phyloP scores from a whole-genome alignment of 2,888 invertebrate genomes.

The Drosophila phalerata region DNA sequence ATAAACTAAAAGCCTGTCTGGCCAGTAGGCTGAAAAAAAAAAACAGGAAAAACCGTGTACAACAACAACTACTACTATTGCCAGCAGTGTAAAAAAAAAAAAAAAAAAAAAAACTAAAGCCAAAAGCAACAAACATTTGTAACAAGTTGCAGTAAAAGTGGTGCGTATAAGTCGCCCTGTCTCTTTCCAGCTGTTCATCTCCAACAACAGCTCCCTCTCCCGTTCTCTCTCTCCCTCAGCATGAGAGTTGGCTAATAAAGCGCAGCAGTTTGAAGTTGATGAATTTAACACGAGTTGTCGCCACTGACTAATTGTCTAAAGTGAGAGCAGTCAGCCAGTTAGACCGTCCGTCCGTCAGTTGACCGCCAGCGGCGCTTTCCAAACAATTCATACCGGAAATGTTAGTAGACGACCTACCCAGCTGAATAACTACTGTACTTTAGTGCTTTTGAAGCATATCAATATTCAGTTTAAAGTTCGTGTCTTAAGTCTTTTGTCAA shows the following conservation, averaged over 20 bases:
- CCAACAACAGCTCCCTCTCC: constrained; percentile 3
- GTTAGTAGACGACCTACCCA: constrained; percentile 38
- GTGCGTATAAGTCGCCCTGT: constrained; percentile 42
- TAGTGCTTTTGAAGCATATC: background rate
- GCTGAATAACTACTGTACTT: constrained; percentile 6
- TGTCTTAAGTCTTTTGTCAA: constrained; percentile 44
- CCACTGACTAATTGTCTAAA: constrained; percentile 60
- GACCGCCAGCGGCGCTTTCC: constrained; percentile 48
- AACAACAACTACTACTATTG: constrained; percentile 17
- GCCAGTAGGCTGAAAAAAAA: constrained; percentile 44
- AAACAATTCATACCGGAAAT: constrained; percentile 47
- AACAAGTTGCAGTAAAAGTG: constrained; percentile 71
- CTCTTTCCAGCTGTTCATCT: constrained; percentile 30
- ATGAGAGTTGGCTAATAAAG: constrained; percentile 46
- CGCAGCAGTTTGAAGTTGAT: constrained; percentile 49
- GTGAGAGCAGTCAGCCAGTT: constrained; percentile 51
- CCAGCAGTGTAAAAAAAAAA: constrained; percentile 5
- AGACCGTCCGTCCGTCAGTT: constrained; percentile 5
- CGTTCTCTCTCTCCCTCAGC: constrained; percentile 1
- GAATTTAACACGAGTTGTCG: constrained; percentile 61
- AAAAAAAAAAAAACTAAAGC: constrained; percentile 22
- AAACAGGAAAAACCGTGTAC: constrained; percentile 48
- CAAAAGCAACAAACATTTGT: constrained; percentile 53
- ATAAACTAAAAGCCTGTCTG: constrained; percentile 53
- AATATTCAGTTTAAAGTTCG: constrained; percentile 12